Conservation (phyloP, 2,113 vertebrate genomes). For the Gadus chalcogrammus region DNA sequence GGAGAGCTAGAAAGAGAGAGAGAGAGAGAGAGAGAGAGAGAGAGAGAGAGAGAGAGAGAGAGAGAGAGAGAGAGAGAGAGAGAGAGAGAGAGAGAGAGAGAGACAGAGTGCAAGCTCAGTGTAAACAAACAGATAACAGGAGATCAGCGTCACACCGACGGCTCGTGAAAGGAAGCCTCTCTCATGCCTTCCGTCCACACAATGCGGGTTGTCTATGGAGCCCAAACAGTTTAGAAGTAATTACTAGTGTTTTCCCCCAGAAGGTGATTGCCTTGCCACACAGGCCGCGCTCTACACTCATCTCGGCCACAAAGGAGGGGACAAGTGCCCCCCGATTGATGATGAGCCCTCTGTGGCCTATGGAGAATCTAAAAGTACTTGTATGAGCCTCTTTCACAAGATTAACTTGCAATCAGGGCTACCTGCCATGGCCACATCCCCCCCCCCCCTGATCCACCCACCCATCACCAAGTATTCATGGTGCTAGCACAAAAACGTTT, state of each 20-base stretch:
- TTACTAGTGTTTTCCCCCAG: slow-evolving; percentile 75
- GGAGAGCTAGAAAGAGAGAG: too few relatives aligned
- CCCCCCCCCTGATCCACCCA: slow-evolving; percentile 16
- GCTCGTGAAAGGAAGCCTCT: slow-evolving; percentile 57
- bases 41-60: slow-evolving; percentile 30
- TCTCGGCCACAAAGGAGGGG: slow-evolving; percentile 69
- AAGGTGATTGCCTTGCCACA: slow-evolving; percentile 76
- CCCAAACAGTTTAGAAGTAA: slow-evolving; percentile 81
- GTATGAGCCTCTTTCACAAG: slow-evolving; percentile 76
- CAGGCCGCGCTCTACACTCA: slow-evolving; percentile 70
- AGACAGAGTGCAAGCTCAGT: slow-evolving; percentile 6
- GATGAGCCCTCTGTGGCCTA: slow-evolving; percentile 68
- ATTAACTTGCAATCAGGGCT: slow-evolving; percentile 82
- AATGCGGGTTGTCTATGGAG: slow-evolving; percentile 72
- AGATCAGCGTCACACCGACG: slow-evolving; percentile 41
- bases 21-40: too few relatives aligned
- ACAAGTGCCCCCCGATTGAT: slow-evolving; percentile 75
- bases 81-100: slow-evolving; percentile 31
- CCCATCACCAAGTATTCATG: slow-evolving; percentile 54
- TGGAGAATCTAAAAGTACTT: slow-evolving; percentile 77
- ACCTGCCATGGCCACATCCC: slow-evolving; percentile 77
- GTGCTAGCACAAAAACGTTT: slow-evolving; percentile 68
- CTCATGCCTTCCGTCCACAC: slow-evolving; percentile 59
- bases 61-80: not conserved
- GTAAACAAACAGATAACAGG: slow-evolving; percentile 64